These are phyloP conservation scores for Sphinx pinastri DNA, from an alignment of 2,888 invertebrate species.

Conservation along the genomic window DNA sequence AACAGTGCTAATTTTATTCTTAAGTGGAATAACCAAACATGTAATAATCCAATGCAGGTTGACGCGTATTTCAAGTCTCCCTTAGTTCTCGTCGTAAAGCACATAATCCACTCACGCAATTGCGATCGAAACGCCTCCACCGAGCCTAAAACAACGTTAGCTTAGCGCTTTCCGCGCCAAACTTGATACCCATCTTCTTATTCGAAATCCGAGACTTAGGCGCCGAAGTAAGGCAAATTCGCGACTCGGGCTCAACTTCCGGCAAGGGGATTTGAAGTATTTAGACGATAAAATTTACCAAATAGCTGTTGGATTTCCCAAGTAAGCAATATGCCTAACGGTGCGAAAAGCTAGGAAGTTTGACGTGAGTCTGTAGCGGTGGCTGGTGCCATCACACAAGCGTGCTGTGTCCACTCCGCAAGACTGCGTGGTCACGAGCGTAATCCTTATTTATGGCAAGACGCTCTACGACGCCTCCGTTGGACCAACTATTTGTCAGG, in stretches of 20 bases:
- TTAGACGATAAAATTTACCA: conserved; percentile 53
- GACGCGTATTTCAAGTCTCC: conserved; percentile 71
- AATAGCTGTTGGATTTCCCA: conserved; percentile 45
- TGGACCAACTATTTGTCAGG: conserved; percentile 79
- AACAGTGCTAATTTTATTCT: too few relatives aligned
- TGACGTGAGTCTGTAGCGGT: conserved; percentile 62
- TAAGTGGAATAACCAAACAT: too few relatives aligned
- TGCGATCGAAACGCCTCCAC: conserved; percentile 73
- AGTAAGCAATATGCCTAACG: conserved; percentile 53
- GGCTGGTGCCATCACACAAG: conserved; percentile 57
- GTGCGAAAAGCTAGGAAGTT: conserved; percentile 58
- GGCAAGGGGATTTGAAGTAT: conserved; percentile 52
- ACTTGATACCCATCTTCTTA: conserved; percentile 75
- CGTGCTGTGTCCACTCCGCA: conserved; percentile 67
- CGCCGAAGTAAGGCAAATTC: conserved; percentile 80
- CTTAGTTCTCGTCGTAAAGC: conserved; percentile 57
- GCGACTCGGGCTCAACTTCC: conserved; percentile 53
- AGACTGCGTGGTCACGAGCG: conserved; percentile 74
- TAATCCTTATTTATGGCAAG: conserved; percentile 85
- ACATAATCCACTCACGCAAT: conserved; percentile 72
- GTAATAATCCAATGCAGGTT: conserved; percentile 71
- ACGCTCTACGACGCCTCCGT: conserved; percentile 76
- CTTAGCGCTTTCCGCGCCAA: conserved; percentile 74
- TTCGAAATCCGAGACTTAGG: conserved; percentile 76
- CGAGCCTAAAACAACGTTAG: conserved; percentile 71